Base-by-base conservation (phyloP, 2,888 invertebrate genomes). In the Eledona agricola region DNA sequence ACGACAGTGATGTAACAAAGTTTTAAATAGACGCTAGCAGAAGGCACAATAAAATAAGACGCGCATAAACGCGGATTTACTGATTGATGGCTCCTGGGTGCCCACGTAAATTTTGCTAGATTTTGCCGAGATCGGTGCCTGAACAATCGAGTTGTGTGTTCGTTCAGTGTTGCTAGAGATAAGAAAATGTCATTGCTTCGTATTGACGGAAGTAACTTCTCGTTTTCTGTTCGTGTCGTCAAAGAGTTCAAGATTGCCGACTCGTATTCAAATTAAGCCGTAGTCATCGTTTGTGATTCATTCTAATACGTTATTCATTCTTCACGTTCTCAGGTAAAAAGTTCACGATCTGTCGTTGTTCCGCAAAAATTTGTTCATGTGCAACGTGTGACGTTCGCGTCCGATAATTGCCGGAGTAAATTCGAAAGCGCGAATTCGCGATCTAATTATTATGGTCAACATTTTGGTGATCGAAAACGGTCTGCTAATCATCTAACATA, bases 251-350 rank as follows among this genome's bases (percentile, higher is more conserved):
- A 35, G 35, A 35, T 22, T 35, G 13, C 13, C 22, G 23, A 35
- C 35, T 35, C 23, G 22, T 23, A 35, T 35, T 23, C 11, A 35
- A 35, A 35, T 13, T 15, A 11, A 23, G 12, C 22, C 35, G n/a
- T n/a, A 35, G 35, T 35, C 35, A 35, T 35, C 35, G 13, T 16
- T n/a, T 11, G 38, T 38, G 38, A 38, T 38, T 38, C 38, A 38
- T 38, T 10, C 25, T 23, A 35, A 22, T 22, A 38, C 25, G 38
- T 38, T 38, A 26, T 11, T 13, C 20, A 20, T 11, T 19, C 23
- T 22, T 35, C 17, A 22, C 9, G 4, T 5, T 9, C 11, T 25
- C 11, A 13, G 13, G 13, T 23, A 35, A 34, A 34, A 34, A 25
- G 23, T 35, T 38, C 38, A 38, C 25, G 38, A 26, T 38, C 38